Conservation (phyloP, 2,113 vertebrate species). For the Genyomyrus donnyi region DNA sequence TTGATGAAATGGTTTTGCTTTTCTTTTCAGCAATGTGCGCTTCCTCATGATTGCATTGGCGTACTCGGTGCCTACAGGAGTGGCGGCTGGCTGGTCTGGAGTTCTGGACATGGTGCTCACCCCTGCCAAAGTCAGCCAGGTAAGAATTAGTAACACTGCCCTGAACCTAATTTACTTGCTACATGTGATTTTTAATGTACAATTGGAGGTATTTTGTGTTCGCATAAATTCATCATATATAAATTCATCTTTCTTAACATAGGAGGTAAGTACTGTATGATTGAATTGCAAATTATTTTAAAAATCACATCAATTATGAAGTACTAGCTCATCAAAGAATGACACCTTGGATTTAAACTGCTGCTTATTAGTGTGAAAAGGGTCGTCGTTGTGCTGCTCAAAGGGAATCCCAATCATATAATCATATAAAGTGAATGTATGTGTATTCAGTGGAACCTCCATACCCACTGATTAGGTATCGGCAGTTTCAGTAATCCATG, state of each 20-base stretch:
- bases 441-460: neutral
- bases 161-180: neutral
- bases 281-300: neutral
- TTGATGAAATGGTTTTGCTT: slow-evolving; percentile 5
- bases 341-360: neutral
- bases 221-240: neutral
- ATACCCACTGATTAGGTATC: neutral
- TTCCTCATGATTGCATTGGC: slow-evolving; percentile 95
- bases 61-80: slow-evolving; percentile 86
- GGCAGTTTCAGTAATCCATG: neutral
- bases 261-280: neutral
- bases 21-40: slow-evolving; percentile 72
- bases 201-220: neutral
- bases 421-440: neutral
- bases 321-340: neutral
- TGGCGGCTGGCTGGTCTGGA: slow-evolving; percentile 89
- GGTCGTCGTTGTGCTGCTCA: neutral
- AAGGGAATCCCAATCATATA: neutral
- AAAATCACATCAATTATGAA: neutral
- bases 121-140: slow-evolving; percentile 85
- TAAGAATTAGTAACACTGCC: slow-evolving; percentile 45
- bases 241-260: neutral
- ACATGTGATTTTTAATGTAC: neutral
- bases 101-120: slow-evolving; percentile 93
- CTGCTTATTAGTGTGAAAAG: neutral